Conservation (phyloP, 2,797 vertebrate genomes). For the Zenarchopterus dispar region DNA sequence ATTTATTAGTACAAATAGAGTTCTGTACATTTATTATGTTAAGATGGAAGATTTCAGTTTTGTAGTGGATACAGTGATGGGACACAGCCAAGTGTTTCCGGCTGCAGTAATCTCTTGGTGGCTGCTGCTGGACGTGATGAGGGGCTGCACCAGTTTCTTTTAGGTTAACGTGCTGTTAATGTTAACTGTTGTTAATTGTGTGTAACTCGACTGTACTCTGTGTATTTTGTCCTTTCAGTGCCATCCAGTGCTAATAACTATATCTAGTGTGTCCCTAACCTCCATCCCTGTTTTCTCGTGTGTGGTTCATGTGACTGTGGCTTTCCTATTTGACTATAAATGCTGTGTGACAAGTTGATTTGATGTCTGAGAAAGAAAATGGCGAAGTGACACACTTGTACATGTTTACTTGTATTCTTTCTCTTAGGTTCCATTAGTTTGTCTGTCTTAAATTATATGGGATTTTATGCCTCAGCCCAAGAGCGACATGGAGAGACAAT, state of each 20-base stretch:
- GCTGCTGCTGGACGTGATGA: slow-evolving; percentile 50
- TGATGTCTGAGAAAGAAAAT: slow-evolving; percentile 71
- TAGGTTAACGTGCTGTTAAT: slow-evolving; percentile 63
- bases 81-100: slow-evolving; percentile 23
- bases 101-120: slow-evolving; percentile 25
- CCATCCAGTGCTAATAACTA: slow-evolving; percentile 79
- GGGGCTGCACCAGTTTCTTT: slow-evolving; percentile 78
- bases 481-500: slow-evolving; percentile 90
- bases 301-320: slow-evolving; percentile 78
- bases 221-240: slow-evolving; percentile 81
- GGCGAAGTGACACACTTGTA: slow-evolving; percentile 81
- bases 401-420: slow-evolving; percentile 99
- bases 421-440: slow-evolving; percentile 99
- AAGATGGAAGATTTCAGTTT: slow-evolving; percentile 1
- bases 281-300: slow-evolving; percentile 71
- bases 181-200: slow-evolving; percentile 69
- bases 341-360: slow-evolving; percentile 63
- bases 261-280: slow-evolving; percentile 72
- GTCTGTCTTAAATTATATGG: slow-evolving; percentile 99
- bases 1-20: neutral
- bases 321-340: slow-evolving; percentile 73
- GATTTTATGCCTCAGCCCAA: slow-evolving; percentile 89
- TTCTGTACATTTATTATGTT: slow-evolving; percentile 1
- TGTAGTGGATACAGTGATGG: slow-evolving; percentile 1
- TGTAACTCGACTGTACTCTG: slow-evolving; percentile 70